Base-by-base conservation (phyloP, 2,888 invertebrate genomes). In the Podabrus alpinus region DNA sequence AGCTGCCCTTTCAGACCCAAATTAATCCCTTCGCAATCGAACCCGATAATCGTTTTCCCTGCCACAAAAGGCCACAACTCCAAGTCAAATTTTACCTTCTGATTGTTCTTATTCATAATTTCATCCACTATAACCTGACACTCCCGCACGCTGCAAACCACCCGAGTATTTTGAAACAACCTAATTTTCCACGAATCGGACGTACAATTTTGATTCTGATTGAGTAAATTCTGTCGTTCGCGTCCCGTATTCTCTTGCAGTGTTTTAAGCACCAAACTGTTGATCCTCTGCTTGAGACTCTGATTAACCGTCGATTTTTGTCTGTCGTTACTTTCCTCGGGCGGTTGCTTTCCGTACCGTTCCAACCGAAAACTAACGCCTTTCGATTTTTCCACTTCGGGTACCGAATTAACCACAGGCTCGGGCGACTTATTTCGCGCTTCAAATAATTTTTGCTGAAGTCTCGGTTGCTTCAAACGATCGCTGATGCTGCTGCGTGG, bases 11-110 rank as follows among this genome's bases (percentile, higher is more conserved):
- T 96, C 1, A 93, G 89, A 17, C 97, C 97, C 76, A 97, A 89
- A 87, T 97, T 97, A 71, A 97, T 95, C 15, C 97, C 97, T 88
- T 98, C 97, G 82, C 96, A 96, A 86, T 97, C 97, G 83, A 97
- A 92, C 0, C 96, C 95, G 17, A 97, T 90, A 74, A 93, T 92
- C 71, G 91, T 91, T 82, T 88, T 88, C 21, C 87, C 87, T 68
- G 86, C 80, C 1, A 83, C 82, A 75, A 87, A 87, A 0, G 85
- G 86, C 87, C 87, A 86, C 66, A 74, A 15, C 1, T 21, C 24
- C 10, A 16, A 25, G n/a, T 74, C 29, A 21, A 9, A 16, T 24
- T 62, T 69, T 19, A 66, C 4, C 15, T 25, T 68, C 9, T 15
- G 87, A 13, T 16, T 16, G 83, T 88, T 89, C 73, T 90, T 89